These are phyloP conservation scores for Oxygymnocypris stewartii DNA, from an alignment of 2,113 vertebrate species.

Conservation along the genomic window DNA sequence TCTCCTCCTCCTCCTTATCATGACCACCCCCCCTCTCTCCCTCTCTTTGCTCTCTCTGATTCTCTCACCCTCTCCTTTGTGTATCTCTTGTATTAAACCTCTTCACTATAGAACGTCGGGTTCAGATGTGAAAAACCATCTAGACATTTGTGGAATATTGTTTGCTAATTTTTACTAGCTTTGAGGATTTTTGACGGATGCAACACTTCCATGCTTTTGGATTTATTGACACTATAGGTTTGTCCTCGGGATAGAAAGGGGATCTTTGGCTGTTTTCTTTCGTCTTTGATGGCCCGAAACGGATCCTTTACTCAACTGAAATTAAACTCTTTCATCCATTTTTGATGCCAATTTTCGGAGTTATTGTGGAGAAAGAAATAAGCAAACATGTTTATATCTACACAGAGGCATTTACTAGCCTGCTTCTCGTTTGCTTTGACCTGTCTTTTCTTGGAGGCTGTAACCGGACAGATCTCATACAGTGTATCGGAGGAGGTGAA, in stretches of 20 bases:
- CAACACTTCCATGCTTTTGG: background rate
- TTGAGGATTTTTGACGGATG: slow-evolving; percentile 14
- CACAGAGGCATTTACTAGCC: slow-evolving; percentile 6
- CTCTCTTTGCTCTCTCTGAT: background rate
- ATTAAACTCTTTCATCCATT: background rate
- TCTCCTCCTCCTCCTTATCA: background rate
- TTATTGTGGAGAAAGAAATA: background rate
- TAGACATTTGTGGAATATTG: background rate
- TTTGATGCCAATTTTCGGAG: background rate
- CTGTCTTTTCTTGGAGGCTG: slow-evolving; percentile 41
- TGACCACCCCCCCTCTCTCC: background rate
- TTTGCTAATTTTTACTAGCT: background rate
- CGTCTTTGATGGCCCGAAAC: slow-evolving; percentile 10
- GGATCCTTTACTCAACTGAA: background rate
- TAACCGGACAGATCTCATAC: slow-evolving; percentile 65
- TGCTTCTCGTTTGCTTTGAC: slow-evolving; percentile 32
- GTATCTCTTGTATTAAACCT: background rate
- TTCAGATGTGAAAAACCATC: background rate
- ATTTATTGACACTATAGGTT: background rate
- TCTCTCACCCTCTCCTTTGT: slow-evolving; percentile 19
- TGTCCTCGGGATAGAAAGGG: background rate
- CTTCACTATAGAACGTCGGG: background rate
- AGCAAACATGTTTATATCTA: slow-evolving; percentile 32
- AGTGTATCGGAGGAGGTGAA: slow-evolving; percentile 73
- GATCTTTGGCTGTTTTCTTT: slow-evolving; percentile 29